phyloP scores from a whole-genome alignment of 2,797 vertebrate genomes.

The Hapalemur alaotrensis region DNA sequence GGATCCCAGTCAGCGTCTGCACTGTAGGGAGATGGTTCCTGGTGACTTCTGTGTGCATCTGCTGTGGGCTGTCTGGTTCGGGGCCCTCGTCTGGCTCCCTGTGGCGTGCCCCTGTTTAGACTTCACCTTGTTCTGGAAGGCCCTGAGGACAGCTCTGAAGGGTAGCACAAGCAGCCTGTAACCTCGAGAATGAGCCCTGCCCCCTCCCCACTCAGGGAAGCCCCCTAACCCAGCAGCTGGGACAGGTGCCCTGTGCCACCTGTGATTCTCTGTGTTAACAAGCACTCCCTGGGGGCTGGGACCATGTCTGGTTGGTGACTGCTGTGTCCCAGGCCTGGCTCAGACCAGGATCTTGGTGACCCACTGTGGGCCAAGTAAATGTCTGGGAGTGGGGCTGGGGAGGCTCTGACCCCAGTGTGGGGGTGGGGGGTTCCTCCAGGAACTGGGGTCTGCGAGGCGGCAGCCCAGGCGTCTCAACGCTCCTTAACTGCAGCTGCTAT shows the following conservation, averaged over 20 bases:
- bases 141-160: neutral
- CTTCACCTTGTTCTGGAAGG: neutral
- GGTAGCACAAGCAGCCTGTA: neutral
- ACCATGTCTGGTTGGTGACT: fast-evolving
- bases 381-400: no score
- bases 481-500: slow-evolving; percentile 73
- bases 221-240: neutral
- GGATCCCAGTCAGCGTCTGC: neutral
- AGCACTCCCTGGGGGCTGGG: fast-evolving
- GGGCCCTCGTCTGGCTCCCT: neutral
- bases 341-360: neutral
- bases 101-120: no score
- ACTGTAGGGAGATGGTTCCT: neutral
- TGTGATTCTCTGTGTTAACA: neutral
- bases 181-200: fast-evolving
- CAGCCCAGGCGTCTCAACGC: neutral
- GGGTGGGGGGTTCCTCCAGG: no score
- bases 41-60: fast-evolving
- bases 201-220: neutral
- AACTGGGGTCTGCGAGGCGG: fast-evolving
- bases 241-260: neutral
- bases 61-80: neutral
- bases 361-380: neutral
- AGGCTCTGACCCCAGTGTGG: neutral
- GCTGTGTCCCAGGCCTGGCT: neutral